Percentiles rank a stretch among this genome's conserved stretches.
These are phyloP conservation scores for Agrypnia vestita DNA, from an alignment of 1,140 invertebrate genomes.

Conservation along the genomic window DNA sequence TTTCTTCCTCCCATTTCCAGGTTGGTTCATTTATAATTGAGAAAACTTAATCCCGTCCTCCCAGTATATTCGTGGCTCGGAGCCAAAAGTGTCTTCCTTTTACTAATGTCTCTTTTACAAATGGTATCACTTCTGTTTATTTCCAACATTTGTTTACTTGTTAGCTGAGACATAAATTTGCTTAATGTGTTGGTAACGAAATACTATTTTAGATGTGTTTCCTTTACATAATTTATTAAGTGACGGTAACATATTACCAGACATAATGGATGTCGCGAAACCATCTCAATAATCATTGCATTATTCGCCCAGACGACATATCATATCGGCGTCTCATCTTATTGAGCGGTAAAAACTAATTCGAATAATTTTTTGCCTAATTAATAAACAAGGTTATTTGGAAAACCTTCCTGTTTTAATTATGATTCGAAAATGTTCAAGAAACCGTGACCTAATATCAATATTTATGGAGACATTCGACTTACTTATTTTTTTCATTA, in stretches of 20 bases:
- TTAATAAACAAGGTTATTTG: too few species aligned
- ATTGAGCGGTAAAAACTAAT: too few species aligned
- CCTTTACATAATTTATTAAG: conserved; percentile 26
- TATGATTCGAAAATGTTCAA: too few species aligned
- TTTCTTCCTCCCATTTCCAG: neutral
- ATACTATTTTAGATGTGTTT: conserved; percentile 30
- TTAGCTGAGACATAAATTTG: conserved; percentile 22
- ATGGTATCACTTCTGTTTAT: conserved; percentile 40
- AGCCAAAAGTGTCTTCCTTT: conserved; percentile 19
- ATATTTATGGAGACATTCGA: too few species aligned
- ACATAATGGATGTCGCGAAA: neutral
- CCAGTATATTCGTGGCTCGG: conserved; percentile 9
- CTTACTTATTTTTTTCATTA: too few species aligned
- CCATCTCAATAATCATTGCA: too few species aligned
- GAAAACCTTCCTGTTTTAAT: too few species aligned
- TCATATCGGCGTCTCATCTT: too few species aligned
- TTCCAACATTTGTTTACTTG: conserved; percentile 43
- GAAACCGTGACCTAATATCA: too few species aligned
- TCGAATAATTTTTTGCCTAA: too few species aligned
- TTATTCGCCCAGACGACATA: too few species aligned
- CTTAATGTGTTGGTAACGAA: conserved; percentile 38
- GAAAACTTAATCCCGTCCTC: conserved; percentile 10
- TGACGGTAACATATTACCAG: conserved; percentile 1
- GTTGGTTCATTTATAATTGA: neutral
- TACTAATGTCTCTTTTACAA: conserved; percentile 37